These are phyloP conservation scores for Gadopsis bispinosus DNA, from an alignment of 2,797 vertebrate genomes.

Conservation along the genomic window DNA sequence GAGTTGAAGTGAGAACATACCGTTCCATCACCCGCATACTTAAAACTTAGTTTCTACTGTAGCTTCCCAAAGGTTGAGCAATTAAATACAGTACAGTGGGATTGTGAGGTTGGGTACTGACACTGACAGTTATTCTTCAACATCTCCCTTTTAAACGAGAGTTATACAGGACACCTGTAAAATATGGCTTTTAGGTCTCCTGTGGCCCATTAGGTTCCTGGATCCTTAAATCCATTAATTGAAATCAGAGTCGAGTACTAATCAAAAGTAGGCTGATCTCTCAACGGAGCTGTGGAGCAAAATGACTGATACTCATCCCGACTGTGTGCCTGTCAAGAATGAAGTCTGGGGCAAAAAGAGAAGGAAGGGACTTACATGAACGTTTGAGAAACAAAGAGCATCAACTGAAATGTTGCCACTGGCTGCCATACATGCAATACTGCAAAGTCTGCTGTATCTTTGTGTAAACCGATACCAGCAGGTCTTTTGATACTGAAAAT, in stretches of 20 bases:
- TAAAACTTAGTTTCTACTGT: not conserved
- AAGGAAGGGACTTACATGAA: slow-evolving; percentile 67
- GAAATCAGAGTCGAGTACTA: slow-evolving; percentile 53
- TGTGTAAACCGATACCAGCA: slow-evolving; percentile 36
- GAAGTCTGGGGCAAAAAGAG: slow-evolving; percentile 73
- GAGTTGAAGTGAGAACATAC: not conserved
- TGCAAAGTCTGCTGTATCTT: slow-evolving; percentile 43
- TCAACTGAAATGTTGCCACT: slow-evolving; percentile 51
- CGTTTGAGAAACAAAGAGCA: slow-evolving; percentile 48
- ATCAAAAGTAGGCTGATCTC: slow-evolving; percentile 54
- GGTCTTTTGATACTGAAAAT: slow-evolving; percentile 42
- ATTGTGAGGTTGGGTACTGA: slow-evolving; percentile 12
- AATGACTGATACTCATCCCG: slow-evolving; percentile 64
- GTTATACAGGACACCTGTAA: slow-evolving; percentile 21
- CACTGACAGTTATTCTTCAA: not conserved
- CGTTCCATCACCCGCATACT: slow-evolving; percentile 12
- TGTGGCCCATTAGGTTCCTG: slow-evolving; percentile 36
- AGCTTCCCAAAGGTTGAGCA: slow-evolving; percentile 17
- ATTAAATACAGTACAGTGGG: slow-evolving; percentile 15
- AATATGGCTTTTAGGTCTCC: slow-evolving; percentile 49
- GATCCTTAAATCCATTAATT: slow-evolving; percentile 50
- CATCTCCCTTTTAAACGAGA: slow-evolving; percentile 57
- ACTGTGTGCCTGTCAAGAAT: slow-evolving; percentile 71
- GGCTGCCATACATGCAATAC: slow-evolving; percentile 56
- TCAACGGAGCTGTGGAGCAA: slow-evolving; percentile 51